A percentile compares a stretch with the other conserved stretches of the same genome.
Conservation (phyloP, 2,888 invertebrate species). For the Hirtodrosophila histrioides region DNA sequence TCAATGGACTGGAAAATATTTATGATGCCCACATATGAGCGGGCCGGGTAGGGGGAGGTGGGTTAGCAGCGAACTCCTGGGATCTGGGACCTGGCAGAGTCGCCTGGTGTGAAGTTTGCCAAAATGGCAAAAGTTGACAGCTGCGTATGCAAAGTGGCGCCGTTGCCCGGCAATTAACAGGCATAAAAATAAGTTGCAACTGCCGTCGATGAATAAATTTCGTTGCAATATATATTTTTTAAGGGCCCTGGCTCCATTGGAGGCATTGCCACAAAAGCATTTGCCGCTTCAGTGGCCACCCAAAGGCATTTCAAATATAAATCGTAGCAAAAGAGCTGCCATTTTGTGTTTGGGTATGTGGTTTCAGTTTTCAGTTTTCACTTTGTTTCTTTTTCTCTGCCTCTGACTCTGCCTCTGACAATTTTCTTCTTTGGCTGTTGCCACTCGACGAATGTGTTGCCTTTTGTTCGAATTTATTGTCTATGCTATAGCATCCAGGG, state of each 20-base stretch:
- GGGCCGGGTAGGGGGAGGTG: not conserved
- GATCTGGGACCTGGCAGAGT: slow-evolving; percentile 12
- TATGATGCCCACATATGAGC: slow-evolving; percentile 67
- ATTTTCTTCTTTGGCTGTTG: slow-evolving; percentile 58
- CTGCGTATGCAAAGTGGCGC: slow-evolving; percentile 64
- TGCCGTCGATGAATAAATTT: slow-evolving; percentile 60
- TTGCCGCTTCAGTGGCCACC: slow-evolving; percentile 65
- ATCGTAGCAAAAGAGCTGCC: slow-evolving; percentile 54
- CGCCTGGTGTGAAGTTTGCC: slow-evolving; percentile 67
- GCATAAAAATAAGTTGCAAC: slow-evolving; percentile 72
- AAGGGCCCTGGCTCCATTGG: slow-evolving; percentile 14
- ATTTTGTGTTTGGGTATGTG: slow-evolving; percentile 57
- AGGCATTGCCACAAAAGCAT: slow-evolving; percentile 59
- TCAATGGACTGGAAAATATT: slow-evolving; percentile 78
- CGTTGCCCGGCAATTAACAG: slow-evolving; percentile 58
- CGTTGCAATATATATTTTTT: slow-evolving; percentile 42
- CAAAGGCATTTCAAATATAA: slow-evolving; percentile 68
- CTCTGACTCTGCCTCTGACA: slow-evolving; percentile 39
- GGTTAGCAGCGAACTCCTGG: slow-evolving; percentile 12
- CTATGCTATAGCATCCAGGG: slow-evolving; percentile 38
- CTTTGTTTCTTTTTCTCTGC: slow-evolving; percentile 21
- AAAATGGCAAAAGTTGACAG: slow-evolving; percentile 74
- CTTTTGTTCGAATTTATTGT: slow-evolving; percentile 71
- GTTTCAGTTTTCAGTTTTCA: slow-evolving; percentile 40
- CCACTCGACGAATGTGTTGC: slow-evolving; percentile 68